Evolutionary conservation across 2,797 vertebrate genomes (phyloP).

Genomic region (Pteronotus mesoamericanus): DNA sequence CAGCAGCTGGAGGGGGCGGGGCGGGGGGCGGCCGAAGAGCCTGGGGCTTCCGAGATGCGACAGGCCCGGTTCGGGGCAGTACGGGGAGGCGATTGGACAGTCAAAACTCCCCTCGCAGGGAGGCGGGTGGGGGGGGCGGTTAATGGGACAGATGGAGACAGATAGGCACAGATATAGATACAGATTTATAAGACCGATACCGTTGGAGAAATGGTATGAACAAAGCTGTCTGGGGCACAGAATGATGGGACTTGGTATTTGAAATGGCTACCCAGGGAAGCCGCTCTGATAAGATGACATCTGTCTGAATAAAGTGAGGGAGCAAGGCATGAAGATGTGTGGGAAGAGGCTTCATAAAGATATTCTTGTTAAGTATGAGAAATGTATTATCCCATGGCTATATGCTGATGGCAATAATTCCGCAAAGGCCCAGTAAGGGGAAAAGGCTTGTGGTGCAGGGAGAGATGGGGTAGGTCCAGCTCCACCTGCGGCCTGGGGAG

Average conservation of each 20-base stretch:
- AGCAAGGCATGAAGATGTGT: background rate
- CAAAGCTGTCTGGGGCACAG: background rate
- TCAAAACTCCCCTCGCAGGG: background rate
- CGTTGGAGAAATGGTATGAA: background rate
- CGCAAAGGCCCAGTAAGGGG: background rate
- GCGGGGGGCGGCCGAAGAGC: background rate
- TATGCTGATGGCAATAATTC: no score
- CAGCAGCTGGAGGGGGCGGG: background rate
- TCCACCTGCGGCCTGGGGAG: background rate
- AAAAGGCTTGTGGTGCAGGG: background rate
- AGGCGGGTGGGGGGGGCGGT: no score
- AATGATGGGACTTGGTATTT: background rate
- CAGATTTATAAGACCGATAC: no score
- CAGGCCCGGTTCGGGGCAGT: background rate
- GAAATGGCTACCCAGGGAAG: background rate
- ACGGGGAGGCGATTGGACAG: background rate
- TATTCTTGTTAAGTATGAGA: background rate
- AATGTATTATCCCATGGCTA: background rate
- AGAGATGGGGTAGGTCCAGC: background rate
- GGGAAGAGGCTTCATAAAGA: background rate
- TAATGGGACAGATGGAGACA: background rate
- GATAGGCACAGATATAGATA: background rate
- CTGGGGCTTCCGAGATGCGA: background rate
- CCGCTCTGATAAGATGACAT: background rate
- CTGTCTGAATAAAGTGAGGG: background rate